Base-by-base conservation (phyloP, 2,797 vertebrate species). In the Hoplostethus mediterraneus region DNA sequence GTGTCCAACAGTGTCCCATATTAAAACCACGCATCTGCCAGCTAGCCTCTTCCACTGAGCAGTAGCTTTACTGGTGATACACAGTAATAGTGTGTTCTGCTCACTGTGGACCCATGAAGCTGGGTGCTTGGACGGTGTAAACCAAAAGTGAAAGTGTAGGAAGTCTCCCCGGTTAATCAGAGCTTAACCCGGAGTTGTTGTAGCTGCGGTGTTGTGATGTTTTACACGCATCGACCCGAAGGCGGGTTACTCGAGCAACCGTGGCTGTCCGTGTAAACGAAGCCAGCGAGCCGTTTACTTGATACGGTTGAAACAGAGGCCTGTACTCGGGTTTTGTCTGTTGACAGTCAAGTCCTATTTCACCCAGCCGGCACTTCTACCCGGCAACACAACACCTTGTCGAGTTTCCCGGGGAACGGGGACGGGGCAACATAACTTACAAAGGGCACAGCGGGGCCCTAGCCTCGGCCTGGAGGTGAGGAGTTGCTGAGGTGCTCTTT, bases 401-500 rank as follows among this genome's bases (percentile, higher is more conserved):
- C 56, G 33, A n/a, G 28, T 79, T 76, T 64, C 25, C 77, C 69
- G 72, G n/a, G n/a, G n/a, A n/a, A 69, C 66, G 79, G 73, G 79
- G 73, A 63, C 71, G 74, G 63, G 44, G 75, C 57, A 62, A 48
- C 74, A 81, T 84, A 83, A 85, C 61, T 86, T 79, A 81, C 65
- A 70, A 49, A 79, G 82, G 85, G 69, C 87, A 86, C 63, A 1
- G 67, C 64, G 76, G 67, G 83, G 71, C 45, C 74, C n/a, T n/a
- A 75, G 74, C 67, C 81, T 86, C 73, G 81, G 83, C 75, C 73
- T 55, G 14, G 88, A 90, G 83, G 88, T 90, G 79, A 81, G 66
- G 61, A 14, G 84, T 75, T 85, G 86, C 85, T 86, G 83, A 86
- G 80, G 77, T 89, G 81, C 80, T 77, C 73, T 82, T 87, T 81